phyloP scores from a whole-genome alignment of 2,797 vertebrate species.

The Cephalopachus bancanus region DNA sequence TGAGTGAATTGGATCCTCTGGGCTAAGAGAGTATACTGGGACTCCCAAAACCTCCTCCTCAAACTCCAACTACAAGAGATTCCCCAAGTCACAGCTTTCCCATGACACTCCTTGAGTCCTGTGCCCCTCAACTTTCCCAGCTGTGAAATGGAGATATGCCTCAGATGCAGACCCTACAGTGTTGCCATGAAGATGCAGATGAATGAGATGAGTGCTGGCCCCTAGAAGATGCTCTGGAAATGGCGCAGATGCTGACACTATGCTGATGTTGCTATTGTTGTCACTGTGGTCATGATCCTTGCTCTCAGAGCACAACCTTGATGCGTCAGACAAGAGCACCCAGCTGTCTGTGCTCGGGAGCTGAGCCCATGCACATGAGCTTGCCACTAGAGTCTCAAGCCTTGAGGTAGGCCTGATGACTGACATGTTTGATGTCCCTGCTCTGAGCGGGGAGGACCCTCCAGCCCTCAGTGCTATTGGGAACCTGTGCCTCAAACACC shows the following conservation, averaged over 20 bases:
- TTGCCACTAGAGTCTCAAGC: not conserved
- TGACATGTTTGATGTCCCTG: too few species aligned
- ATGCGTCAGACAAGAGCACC: fast-evolving
- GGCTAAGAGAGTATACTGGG: not conserved
- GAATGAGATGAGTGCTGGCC: not conserved
- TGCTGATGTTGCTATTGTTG: fast-evolving
- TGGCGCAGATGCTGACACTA: too few species aligned
- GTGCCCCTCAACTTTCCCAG: not conserved
- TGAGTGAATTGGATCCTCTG: not conserved
- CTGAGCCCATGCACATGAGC: not conserved
- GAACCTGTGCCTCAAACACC: not conserved
- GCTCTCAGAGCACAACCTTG: not conserved
- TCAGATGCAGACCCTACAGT: too few species aligned
- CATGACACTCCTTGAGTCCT: not conserved
- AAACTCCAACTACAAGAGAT: not conserved
- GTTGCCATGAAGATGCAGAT: not conserved
- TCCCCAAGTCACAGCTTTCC: not conserved
- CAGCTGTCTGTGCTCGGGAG: not conserved
- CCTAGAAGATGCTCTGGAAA: not conserved
- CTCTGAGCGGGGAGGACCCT: not conserved
- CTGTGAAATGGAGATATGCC: not conserved
- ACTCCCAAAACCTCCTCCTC: not conserved
- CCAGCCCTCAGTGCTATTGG: too few species aligned
- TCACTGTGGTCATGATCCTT: not conserved
- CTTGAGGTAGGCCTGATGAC: not conserved